phyloP scores from a whole-genome alignment of 2,888 invertebrate species.

The Apamea monoglypha region DNA sequence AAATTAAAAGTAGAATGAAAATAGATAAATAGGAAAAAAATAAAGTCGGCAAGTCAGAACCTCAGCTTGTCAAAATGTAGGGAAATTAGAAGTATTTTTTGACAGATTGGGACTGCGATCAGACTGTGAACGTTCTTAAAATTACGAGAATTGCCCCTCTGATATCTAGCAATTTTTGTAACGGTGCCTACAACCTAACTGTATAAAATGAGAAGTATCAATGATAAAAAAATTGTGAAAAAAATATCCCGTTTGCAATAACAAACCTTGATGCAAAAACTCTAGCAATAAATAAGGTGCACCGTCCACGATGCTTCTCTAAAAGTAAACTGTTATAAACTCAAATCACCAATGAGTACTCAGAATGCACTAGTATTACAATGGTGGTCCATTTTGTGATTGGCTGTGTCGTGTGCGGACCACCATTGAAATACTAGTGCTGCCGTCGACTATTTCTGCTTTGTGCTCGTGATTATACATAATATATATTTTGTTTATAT shows the following conservation, averaged over 20 bases:
- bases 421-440: not conserved
- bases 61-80: too few species aligned
- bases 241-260: constrained; percentile 10
- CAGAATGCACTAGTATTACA: not conserved
- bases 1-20: not conserved
- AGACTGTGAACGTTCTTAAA: too few species aligned
- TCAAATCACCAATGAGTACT: not conserved
- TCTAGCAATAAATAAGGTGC: not conserved
- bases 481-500: too few species aligned
- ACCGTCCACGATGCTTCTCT: not conserved
- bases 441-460: too few species aligned
- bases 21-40: not conserved
- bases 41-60: too few species aligned
- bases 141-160: too few species aligned
- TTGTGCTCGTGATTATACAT: too few species aligned
- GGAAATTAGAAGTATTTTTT: too few species aligned
- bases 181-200: not conserved
- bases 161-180: not conserved
- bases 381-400: not conserved
- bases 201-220: not conserved
- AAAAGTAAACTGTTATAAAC: not conserved
- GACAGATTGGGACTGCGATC: too few species aligned
- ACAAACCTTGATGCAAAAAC: not conserved
- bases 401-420: not conserved
- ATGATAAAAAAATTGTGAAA: not conserved